Conservation (phyloP, 2,113 vertebrate genomes). For the Diphyllodes magnificus region DNA sequence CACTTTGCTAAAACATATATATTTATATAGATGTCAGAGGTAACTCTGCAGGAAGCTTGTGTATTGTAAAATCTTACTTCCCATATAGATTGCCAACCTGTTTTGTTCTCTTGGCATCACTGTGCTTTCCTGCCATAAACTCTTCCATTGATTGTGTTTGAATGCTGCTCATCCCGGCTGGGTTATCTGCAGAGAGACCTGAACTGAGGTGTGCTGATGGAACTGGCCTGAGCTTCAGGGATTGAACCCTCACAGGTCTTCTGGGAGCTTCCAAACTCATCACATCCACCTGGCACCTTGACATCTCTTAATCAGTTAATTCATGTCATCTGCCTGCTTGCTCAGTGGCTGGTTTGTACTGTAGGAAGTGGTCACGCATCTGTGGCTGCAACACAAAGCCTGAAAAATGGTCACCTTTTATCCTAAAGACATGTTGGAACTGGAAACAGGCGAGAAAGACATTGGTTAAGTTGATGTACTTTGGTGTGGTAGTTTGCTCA, state of each 20-base stretch:
- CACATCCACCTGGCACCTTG: neutral
- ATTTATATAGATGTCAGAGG: neutral
- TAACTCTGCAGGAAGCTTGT: neutral
- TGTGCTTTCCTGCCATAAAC: neutral
- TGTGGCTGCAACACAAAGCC: neutral
- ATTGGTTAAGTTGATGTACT: neutral
- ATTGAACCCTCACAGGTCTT: neutral
- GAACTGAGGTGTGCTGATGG: fast-evolving
- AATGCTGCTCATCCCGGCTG: neutral
- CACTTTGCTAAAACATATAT: neutral
- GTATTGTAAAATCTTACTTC: neutral
- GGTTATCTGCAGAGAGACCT: neutral
- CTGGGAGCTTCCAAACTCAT: neutral
- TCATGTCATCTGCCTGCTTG: neutral
- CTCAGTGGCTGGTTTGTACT: neutral
- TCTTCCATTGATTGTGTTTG: neutral
- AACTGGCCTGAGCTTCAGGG: neutral
- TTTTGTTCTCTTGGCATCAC: neutral
- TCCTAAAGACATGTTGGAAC: neutral
- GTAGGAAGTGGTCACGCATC: neutral
- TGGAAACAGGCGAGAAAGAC: neutral
- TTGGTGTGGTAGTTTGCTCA: neutral
- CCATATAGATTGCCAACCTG: neutral
- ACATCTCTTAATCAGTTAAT: neutral
- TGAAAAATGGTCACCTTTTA: neutral